Evolutionary conservation across 2,888 invertebrate species (phyloP).

Genomic region (Rhopalosiphum nymphaeae): DNA sequence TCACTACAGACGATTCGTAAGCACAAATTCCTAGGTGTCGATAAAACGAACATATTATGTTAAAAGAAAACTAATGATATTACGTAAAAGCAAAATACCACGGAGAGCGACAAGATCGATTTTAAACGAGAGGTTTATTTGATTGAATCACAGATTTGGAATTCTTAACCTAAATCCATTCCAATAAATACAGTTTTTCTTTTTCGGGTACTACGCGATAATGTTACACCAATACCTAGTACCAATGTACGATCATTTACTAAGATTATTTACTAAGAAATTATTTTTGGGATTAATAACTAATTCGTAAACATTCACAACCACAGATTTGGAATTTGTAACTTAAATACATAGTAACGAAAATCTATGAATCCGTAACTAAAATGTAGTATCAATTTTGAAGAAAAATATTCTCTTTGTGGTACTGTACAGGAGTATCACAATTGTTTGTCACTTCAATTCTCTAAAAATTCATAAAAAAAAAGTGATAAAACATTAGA

Average conservation of each 20-base stretch:
- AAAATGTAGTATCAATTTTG: background rate
- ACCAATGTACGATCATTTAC: background rate
- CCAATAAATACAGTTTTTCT: no score
- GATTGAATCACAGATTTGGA: background rate
- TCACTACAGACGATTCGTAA: background rate
- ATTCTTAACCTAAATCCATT: background rate
- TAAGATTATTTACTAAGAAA: background rate
- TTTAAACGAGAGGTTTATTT: background rate
- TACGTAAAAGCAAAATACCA: background rate
- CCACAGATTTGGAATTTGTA: background rate
- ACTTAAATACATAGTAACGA: background rate
- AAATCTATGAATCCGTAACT: background rate
- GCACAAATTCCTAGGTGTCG: background rate
- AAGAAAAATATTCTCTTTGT: background rate
- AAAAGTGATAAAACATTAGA: no score
- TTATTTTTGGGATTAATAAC: background rate
- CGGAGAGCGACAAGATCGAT: background rate
- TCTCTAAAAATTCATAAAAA: background rate
- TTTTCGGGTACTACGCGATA: background rate
- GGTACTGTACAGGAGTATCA: background rate
- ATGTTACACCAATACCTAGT: background rate
- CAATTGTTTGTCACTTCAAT: background rate
- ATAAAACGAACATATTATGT: background rate
- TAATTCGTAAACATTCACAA: background rate
- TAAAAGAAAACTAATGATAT: background rate